A percentile compares a stretch with the other conserved stretches of the same genome.
phyloP scores from a whole-genome alignment of 2,113 vertebrate genomes.

The Antennarius striatus region DNA sequence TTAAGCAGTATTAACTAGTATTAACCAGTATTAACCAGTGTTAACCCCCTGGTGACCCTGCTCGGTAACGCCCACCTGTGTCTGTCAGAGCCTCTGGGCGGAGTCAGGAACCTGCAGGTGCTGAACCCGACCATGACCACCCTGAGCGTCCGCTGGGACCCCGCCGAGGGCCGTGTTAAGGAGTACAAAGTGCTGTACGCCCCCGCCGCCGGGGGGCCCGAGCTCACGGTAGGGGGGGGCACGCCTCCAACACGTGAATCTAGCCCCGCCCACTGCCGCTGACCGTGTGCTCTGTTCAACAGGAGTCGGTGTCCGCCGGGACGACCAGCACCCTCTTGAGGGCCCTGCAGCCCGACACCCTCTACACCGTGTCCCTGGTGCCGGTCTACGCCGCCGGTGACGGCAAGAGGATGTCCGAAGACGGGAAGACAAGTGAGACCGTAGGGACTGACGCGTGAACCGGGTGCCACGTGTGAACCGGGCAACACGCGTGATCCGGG shows the following conservation, averaged over 20 bases:
- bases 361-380: conserved; percentile 88
- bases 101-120: conserved; percentile 90
- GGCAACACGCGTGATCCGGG: too few relatives aligned
- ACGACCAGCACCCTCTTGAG: conserved; percentile 86
- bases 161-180: conserved; percentile 89
- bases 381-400: conserved; percentile 91
- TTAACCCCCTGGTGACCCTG: too few relatives aligned
- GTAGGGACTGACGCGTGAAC: too few relatives aligned
- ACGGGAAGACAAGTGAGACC: conserved; percentile 89
- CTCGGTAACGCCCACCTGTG: too few relatives aligned
- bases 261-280: background rate
- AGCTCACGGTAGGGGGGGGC: conserved; percentile 84
- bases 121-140: conserved; percentile 93
- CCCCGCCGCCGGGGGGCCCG: conserved; percentile 83
- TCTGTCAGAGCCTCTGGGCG: conserved; percentile 86
- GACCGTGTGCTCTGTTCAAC: background rate
- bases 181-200: conserved; percentile 90
- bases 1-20: too few relatives aligned
- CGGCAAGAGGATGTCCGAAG: conserved; percentile 85
- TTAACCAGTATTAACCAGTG: too few relatives aligned
- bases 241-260: too few relatives aligned
- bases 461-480: too few relatives aligned
- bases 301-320: conserved; percentile 89
- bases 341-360: conserved; percentile 87
- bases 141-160: conserved; percentile 92